phyloP scores from a whole-genome alignment of 2,113 vertebrate species.

The Artemisiospiza belli region DNA sequence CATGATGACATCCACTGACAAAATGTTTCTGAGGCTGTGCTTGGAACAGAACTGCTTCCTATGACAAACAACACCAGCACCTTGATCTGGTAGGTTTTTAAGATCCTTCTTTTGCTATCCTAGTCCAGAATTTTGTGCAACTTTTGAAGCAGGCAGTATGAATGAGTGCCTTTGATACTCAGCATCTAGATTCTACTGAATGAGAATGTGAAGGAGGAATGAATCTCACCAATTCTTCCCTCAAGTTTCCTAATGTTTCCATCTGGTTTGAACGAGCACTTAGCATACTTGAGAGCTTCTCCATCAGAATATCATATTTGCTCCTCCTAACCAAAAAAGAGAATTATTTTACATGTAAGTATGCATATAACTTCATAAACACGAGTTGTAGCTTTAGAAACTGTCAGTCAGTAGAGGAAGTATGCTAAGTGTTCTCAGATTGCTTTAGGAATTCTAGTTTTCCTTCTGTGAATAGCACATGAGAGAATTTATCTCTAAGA shows the following conservation, averaged over 20 bases:
- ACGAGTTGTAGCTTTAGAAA: neutral
- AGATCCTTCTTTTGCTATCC: neutral
- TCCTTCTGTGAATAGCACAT: neutral
- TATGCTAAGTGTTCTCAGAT: neutral
- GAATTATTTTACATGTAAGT: neutral
- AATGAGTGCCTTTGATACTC: neutral
- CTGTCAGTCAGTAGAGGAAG: neutral
- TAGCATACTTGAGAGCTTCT: constrained; percentile 83
- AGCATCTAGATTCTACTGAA: neutral
- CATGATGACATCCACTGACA: fast-evolving
- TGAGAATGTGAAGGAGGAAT: neutral
- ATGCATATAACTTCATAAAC: neutral
- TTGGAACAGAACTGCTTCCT: neutral
- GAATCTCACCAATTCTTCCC: constrained; percentile 84
- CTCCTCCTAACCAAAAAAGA: constrained; percentile 79
- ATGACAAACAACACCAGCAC: neutral
- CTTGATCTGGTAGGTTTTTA: neutral
- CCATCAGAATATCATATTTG: constrained; percentile 93
- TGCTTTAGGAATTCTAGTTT: neutral
- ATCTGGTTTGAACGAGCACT: constrained; percentile 75
- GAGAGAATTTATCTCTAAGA: neutral
- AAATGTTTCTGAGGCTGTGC: neutral
- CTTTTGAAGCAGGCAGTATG: neutral
- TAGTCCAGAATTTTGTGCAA: neutral
- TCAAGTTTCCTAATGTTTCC: constrained; percentile 77